Conservation (phyloP, 2,797 vertebrate species). For the Xerus rutilus region DNA sequence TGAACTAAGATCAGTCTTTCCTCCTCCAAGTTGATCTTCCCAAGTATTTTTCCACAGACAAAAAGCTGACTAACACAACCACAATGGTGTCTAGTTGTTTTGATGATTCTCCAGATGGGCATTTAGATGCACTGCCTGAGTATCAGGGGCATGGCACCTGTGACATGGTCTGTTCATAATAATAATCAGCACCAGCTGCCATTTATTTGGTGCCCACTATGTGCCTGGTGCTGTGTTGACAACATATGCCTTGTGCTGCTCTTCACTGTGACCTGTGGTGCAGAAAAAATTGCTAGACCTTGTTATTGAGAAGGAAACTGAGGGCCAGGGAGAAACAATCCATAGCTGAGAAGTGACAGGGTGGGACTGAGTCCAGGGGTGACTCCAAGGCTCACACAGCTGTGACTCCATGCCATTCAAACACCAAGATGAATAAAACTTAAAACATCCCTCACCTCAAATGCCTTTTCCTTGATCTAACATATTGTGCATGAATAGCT, state of each 20-base stretch:
- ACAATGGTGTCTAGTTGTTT: background rate
- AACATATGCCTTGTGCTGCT: accelerated
- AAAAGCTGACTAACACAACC: background rate
- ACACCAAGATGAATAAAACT: background rate
- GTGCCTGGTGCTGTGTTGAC: background rate
- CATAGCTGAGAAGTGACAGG: accelerated
- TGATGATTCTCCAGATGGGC: background rate
- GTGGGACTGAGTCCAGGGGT: background rate
- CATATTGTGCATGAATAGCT: background rate
- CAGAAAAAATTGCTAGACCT: background rate
- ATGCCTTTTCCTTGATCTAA: background rate
- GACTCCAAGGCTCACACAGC: background rate
- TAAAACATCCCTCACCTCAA: background rate
- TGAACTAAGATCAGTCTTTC: no score
- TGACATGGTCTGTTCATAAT: background rate
- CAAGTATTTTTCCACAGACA: no score
- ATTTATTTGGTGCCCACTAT: accelerated
- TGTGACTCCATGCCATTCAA: background rate
- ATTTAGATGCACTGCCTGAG: background rate
- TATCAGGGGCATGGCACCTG: background rate
- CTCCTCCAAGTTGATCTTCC: no score
- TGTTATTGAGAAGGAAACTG: background rate
- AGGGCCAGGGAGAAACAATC: background rate
- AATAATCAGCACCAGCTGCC: background rate
- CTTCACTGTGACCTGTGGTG: background rate